These are phyloP conservation scores for Craterocephalus amniculus DNA, from an alignment of 2,797 vertebrate species.

Conservation along the genomic window DNA sequence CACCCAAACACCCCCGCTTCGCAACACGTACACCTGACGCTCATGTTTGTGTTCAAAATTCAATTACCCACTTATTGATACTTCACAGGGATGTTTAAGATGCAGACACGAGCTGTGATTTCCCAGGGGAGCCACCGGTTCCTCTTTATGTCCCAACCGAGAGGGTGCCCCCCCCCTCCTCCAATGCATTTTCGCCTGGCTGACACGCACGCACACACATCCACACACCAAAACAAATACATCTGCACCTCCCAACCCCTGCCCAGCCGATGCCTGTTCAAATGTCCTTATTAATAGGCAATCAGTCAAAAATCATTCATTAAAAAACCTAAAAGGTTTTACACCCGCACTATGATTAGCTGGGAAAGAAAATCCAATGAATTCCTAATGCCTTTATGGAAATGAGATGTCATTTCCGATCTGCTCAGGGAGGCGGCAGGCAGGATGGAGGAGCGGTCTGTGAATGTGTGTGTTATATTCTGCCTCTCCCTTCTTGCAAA, in stretches of 20 bases:
- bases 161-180: slow-evolving; percentile 74
- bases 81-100: slow-evolving; percentile 99
- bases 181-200: slow-evolving; percentile 73
- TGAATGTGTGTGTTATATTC: slow-evolving; percentile 45
- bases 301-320: slow-evolving; percentile 99
- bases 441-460: slow-evolving; percentile 57
- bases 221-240: slow-evolving; percentile 77
- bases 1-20: slow-evolving; percentile 46
- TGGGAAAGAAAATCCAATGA: slow-evolving; percentile 95
- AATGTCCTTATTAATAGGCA: slow-evolving; percentile 99
- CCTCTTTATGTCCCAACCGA: slow-evolving; percentile 98
- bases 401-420: slow-evolving; percentile 98
- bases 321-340: slow-evolving; percentile 99
- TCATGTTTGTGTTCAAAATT: slow-evolving; percentile 99
- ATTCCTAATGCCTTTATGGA: slow-evolving; percentile 99
- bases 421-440: slow-evolving; percentile 88
- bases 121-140: slow-evolving; percentile 96
- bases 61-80: slow-evolving; percentile 99
- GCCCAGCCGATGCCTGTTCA: slow-evolving; percentile 89
- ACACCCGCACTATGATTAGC: slow-evolving; percentile 98
- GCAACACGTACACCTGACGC: slow-evolving; percentile 92
- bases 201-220: slow-evolving; percentile 64
- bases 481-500: slow-evolving; percentile 52
- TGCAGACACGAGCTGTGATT: slow-evolving; percentile 99
- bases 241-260: slow-evolving; percentile 75